Base-by-base conservation (phyloP, 2,113 vertebrate genomes). In the Grammomys dolichurus region DNA sequence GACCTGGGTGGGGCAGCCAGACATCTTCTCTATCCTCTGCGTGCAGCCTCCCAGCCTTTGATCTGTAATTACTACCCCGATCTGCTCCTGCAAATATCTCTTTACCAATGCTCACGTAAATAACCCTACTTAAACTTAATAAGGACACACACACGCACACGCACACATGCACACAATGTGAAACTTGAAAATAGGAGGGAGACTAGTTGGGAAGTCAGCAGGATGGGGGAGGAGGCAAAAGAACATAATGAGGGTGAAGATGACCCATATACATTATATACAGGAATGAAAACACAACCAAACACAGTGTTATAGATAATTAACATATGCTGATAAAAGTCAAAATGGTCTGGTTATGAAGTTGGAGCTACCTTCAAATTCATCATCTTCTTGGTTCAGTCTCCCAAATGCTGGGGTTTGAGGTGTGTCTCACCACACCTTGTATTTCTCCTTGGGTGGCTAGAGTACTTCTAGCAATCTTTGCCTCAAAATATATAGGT, bases 31-130 rank as follows among this genome's bases (percentile, higher is more conserved):
- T 70, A 31, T 24, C 40, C 69, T 5, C 33, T 69, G 87, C 19
- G 54, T 67, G 54, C 26, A 76, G 67, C 51, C 87, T 95, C 73
- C 76, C 75, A 93, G 43, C n/a, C 73, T 80, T 73, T 75, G 56
- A 92, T 60, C n/a, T 67, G 56, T 87, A 89, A 75, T 82, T 63
- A 22, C 31, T 33, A 63, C 63, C 40, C 19, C 13, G 12, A 51
- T 65, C 43, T 65, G 43, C 63, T 87, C 63, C 17, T 24, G 63
- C 67, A 69, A 51, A 51, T 51, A 69, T 36, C 28, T 69, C 43
- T 69, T 69, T 67, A 69, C 28, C 43, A 5, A 36, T 51, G 28
- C 31, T 86, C 84, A 33, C 3, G 43, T 48, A 36, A 86, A 19
- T 48, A 48, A 13, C 43, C 43, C 43, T 36, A 36, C 33, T 20